Percentiles rank a stretch among this genome's conserved stretches.
Evolutionary conservation across 53 echinoderm and acorn worm species (phyloP).

Genomic region (Glandiceps talaboti): DNA sequence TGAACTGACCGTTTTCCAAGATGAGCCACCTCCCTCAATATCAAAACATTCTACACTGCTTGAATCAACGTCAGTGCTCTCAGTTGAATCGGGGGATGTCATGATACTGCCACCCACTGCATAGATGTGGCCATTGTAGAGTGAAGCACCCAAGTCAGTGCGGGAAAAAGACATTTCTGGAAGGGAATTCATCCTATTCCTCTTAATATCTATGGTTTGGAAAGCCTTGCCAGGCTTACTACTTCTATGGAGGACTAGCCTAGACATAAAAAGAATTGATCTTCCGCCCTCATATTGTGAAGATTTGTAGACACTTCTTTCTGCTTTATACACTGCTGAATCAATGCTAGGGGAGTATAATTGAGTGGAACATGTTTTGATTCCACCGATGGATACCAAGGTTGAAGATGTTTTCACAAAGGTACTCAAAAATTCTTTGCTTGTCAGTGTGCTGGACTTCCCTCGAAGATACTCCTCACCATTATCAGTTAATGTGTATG

Average conservation of each 20-base stretch:
- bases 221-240: too few relatives aligned
- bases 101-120: background rate
- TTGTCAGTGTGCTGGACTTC: background rate
- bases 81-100: background rate
- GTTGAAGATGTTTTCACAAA: background rate
- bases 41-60: background rate
- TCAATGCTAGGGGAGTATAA: too few relatives aligned
- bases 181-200: background rate
- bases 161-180: background rate
- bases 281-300: too few relatives aligned
- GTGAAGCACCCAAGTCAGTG: background rate
- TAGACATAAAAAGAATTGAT: too few relatives aligned
- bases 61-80: background rate
- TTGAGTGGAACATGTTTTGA: background rate
- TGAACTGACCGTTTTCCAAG: background rate
- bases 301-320: background rate
- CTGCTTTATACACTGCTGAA: background rate
- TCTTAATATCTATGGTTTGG: background rate
- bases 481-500: background rate
- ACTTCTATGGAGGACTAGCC: too few relatives aligned
- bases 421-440: background rate
- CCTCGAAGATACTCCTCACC: background rate
- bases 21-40: background rate
- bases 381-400: background rate
- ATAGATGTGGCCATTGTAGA: background rate